Conservation (phyloP, 2,113 vertebrate species). For the Phaetusa simplex region DNA sequence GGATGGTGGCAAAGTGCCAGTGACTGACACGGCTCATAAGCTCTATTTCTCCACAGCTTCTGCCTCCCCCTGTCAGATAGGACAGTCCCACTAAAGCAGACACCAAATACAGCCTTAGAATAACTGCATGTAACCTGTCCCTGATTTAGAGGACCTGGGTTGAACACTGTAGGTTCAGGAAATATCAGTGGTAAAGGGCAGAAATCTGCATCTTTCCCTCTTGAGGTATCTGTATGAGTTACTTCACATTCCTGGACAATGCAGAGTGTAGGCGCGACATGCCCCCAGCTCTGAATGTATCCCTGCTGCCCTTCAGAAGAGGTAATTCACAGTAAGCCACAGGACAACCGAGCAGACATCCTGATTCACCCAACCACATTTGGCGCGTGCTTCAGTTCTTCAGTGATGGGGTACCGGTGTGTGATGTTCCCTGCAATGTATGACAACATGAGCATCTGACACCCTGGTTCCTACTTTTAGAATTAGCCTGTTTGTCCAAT, state of each 20-base stretch:
- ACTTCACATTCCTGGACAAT: background rate
- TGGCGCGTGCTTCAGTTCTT: background rate
- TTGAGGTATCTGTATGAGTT: background rate
- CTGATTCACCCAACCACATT: background rate
- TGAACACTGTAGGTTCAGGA: background rate
- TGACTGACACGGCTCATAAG: fast-evolving
- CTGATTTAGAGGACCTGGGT: background rate
- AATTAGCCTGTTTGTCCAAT: background rate
- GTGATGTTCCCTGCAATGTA: background rate
- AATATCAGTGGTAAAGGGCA: background rate
- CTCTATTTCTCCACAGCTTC: background rate
- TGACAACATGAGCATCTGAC: background rate
- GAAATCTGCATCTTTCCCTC: background rate
- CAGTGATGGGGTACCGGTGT: background rate
- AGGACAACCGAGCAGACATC: background rate
- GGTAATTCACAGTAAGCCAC: background rate
- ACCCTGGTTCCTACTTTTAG: background rate
- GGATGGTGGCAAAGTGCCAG: background rate
- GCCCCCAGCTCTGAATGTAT: background rate
- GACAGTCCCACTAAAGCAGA: background rate
- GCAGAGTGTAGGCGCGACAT: background rate
- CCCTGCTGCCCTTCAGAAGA: background rate
- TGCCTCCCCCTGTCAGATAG: background rate
- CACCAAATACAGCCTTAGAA: background rate
- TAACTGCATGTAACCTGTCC: background rate